A percentile compares a stretch with the other conserved stretches of the same genome.
Conservation (phyloP, 2,113 vertebrate genomes). For the Cochlearius cochlearius region DNA sequence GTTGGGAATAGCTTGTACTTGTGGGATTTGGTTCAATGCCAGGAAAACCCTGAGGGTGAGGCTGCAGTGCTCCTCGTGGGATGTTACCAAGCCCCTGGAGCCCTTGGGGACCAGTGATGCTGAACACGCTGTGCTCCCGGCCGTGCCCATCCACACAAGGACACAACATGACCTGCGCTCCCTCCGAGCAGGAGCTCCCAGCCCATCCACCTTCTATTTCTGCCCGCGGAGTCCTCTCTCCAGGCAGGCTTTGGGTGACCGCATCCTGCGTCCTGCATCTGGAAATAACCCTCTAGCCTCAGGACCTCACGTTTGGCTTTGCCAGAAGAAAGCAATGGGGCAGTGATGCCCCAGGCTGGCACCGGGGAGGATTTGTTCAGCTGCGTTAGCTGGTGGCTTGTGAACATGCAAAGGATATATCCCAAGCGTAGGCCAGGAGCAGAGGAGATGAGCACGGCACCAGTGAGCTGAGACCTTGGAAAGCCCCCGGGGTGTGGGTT, state of each 20-base stretch:
- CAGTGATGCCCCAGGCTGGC: neutral
- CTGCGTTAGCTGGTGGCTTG: fast-evolving
- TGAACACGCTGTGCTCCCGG: neutral
- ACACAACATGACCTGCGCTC: neutral
- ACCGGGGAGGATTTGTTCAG: neutral
- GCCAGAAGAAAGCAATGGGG: neutral
- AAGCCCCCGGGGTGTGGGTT: neutral
- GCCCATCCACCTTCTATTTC: neutral
- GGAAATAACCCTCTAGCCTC: neutral
- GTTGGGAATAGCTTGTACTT: neutral
- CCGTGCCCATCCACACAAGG: neutral
- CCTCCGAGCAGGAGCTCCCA: neutral
- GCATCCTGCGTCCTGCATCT: fast-evolving
- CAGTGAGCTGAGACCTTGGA: neutral
- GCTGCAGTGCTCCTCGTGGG: neutral
- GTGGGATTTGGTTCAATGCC: neutral
- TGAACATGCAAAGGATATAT: neutral
- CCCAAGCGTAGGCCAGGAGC: neutral
- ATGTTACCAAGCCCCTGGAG: neutral
- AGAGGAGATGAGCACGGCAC: neutral
- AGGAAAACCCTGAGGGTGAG: neutral
- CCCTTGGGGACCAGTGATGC: neutral
- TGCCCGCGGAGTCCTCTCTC: neutral
- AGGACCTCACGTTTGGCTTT: fast-evolving
- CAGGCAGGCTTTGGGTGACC: neutral